Base-by-base conservation (phyloP, 2,888 invertebrate species). In the Hetaerina titia region DNA sequence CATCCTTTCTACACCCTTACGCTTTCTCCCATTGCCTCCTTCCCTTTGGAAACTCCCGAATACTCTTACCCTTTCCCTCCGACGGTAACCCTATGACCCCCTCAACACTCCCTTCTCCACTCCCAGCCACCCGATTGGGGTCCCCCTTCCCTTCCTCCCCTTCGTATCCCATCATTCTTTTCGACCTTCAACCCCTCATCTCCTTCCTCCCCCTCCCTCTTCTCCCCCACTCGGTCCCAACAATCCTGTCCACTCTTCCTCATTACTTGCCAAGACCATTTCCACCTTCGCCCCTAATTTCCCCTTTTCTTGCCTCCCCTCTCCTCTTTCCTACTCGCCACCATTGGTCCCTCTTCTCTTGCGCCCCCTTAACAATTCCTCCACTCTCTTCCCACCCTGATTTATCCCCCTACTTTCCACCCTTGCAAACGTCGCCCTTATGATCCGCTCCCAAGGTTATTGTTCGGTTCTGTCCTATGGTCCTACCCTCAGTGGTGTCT, bases 231-330 rank as follows among this genome's bases (percentile, higher is more conserved):
- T 81, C 81, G 7, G 9, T n/a, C 31, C 81, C 31, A 81, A 81
- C 81, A 81, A 81, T 81, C 81, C 81, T 25, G 31, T 25, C 69
- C 69, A 69, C 69, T 69, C 69, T 9, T 31, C 31, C 81, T 81
- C 81, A 81, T 81, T 81, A 81, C 81, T 81, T 81, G 81, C 81
- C 81, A 81, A 81, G 81, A 81, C 81, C 11, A 81, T 81, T 31
- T 31, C 81, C 81, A 81, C 81, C 81, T 81, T 31, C 25, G 11
- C 13, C 81, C 81, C 31, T 31, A 81, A 81, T 81, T 31, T 31
- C 25, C 81, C 11, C 11, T 25, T 11, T 25, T 31, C 31, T 15
- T 5, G 60, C 60, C 11, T 17, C 60, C 11, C 60, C 15, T 31
- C 31, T 31, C n/a, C n/a, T 13, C 2, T 31, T 22, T 31, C 81